Evolutionary conservation across 2,888 invertebrate species (phyloP).

Genomic region (Congeria kusceri): DNA sequence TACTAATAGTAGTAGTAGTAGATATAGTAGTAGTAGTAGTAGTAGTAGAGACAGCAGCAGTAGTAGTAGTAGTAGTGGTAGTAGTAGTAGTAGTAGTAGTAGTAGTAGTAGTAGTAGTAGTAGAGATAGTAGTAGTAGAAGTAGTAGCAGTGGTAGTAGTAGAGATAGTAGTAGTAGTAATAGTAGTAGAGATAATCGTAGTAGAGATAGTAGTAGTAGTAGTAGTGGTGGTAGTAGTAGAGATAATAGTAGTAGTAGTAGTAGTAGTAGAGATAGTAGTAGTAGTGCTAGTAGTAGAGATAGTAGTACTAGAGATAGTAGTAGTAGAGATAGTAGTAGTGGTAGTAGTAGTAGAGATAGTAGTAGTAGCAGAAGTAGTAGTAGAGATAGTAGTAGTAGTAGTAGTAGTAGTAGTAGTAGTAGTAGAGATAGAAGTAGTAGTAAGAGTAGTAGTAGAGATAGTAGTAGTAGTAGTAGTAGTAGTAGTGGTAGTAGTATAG

Average conservation of each 20-base stretch:
- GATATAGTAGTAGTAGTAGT: conserved; percentile 1
- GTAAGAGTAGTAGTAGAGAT: neutral
- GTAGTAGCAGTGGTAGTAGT: neutral
- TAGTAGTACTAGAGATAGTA: neutral
- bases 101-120: neutral
- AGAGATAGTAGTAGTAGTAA: neutral
- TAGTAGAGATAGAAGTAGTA: neutral
- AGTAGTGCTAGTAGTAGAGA: neutral
- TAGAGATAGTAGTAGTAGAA: neutral
- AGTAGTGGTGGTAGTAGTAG: neutral
- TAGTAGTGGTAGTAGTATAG: neutral
- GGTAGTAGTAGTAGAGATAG: neutral
- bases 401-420: conserved; percentile 1
- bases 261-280: neutral
- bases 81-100: conserved; percentile 2
- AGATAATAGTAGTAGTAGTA: neutral
- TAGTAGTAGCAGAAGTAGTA: neutral
- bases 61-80: conserved; percentile 5
- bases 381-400: conserved; percentile 1
- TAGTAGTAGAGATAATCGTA: neutral
- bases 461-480: neutral
- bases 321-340: neutral
- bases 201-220: neutral
- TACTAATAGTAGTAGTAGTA: conserved; percentile 2
- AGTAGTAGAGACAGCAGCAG: neutral